Evolutionary conservation across 2,888 invertebrate genomes (phyloP).

Genomic region (Calliphora vomitoria): DNA sequence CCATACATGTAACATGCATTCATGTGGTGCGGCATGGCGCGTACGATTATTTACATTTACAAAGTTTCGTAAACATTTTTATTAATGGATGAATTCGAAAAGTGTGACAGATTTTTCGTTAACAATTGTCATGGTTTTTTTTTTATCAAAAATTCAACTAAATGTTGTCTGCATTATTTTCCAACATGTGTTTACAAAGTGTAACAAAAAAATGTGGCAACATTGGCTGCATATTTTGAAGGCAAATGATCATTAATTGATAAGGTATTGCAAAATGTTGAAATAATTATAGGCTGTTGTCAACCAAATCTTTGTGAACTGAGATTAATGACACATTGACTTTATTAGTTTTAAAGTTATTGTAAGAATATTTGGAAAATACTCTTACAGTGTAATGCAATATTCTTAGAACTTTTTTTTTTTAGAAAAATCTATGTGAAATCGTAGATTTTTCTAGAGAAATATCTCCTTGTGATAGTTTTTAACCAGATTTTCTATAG

Average conservation of each 20-base stretch:
- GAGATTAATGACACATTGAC: not conserved
- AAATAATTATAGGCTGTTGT: not conserved
- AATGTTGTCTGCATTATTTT: conserved; percentile 19
- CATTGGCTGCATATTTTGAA: not conserved
- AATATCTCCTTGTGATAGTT: not conserved
- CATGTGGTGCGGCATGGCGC: conserved; percentile 3
- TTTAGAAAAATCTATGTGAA: too few species aligned
- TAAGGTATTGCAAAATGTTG: not conserved
- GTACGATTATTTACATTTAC: conserved; percentile 24
- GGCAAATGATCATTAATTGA: not conserved
- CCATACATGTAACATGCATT: not conserved
- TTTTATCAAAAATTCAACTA: not conserved
- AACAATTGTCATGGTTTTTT: conserved; percentile 23
- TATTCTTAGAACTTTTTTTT: not conserved
- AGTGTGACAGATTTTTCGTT: conserved; percentile 62
- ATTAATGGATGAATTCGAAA: conserved; percentile 54
- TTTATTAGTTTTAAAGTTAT: not conserved
- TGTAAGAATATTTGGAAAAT: not conserved
- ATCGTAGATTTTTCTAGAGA: too few species aligned
- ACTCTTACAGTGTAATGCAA: not conserved
- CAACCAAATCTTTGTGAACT: not conserved
- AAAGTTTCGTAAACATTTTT: conserved; percentile 48
- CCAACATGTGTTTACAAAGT: conserved; percentile 8
- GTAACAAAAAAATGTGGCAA: not conserved
- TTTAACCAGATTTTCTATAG: not conserved